Evolutionary conservation across 2,113 vertebrate genomes (phyloP).

Genomic region (Aphelocoma coerulescens): DNA sequence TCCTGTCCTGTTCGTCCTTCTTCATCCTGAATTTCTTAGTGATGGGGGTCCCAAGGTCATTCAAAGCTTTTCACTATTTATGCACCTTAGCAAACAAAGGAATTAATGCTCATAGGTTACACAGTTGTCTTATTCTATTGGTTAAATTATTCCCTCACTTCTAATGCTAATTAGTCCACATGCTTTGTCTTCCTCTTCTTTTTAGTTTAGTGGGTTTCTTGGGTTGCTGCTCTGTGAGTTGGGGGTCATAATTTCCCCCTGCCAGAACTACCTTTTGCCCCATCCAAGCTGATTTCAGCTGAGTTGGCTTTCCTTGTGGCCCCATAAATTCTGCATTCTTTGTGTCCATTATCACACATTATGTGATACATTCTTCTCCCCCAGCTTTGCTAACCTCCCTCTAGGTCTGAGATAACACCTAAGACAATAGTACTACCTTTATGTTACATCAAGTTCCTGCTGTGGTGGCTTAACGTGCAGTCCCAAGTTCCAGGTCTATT

Average conservation of each 20-base stretch:
- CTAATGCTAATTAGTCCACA: neutral
- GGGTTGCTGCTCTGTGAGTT: neutral
- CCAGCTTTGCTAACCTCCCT: neutral
- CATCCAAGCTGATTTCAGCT: neutral
- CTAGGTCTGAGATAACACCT: neutral
- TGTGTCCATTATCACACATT: neutral
- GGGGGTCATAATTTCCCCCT: accelerated
- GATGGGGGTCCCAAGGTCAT: accelerated
- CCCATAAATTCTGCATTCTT: neutral
- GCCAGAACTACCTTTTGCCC: neutral
- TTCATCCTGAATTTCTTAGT: neutral
- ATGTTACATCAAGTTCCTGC: neutral
- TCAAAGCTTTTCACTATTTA: neutral
- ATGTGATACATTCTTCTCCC: neutral
- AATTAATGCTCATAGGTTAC: neutral
- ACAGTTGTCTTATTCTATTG: neutral
- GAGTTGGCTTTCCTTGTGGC: neutral
- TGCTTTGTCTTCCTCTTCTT: neutral
- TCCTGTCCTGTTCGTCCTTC: neutral
- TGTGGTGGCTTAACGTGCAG: accelerated
- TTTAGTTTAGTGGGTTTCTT: neutral
- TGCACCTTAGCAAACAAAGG: neutral
- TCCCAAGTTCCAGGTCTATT: neutral
- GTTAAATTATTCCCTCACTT: neutral
- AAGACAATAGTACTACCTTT: neutral